A percentile compares a stretch with the other conserved stretches of the same genome.
phyloP scores from a whole-genome alignment of 2,113 vertebrate genomes.

The Larimichthys polyactis region DNA sequence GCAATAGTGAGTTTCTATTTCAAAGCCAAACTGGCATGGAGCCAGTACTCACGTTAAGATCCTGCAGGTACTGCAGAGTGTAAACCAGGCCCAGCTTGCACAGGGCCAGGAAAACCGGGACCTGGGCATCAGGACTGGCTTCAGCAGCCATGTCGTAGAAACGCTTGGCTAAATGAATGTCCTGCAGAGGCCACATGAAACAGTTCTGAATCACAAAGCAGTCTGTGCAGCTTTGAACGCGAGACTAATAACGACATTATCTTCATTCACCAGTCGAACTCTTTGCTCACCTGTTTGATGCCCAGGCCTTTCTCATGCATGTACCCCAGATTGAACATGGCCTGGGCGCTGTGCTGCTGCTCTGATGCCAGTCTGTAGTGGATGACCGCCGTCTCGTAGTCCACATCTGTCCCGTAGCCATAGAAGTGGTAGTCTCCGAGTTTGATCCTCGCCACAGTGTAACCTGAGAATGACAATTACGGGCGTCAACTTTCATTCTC shows the following conservation, averaged over 20 bases:
- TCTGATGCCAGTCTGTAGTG: conserved; percentile 97
- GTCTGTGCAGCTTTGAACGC: neutral
- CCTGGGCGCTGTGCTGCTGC: conserved; percentile 97
- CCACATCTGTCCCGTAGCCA: conserved; percentile 95
- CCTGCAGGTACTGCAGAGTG: conserved; percentile 91
- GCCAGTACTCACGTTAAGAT: conserved; percentile 91
- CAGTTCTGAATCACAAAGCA: neutral
- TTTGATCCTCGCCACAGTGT: conserved; percentile 96
- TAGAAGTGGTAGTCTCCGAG: conserved; percentile 99
- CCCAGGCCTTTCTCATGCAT: conserved; percentile 99
- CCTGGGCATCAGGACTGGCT: conserved; percentile 97
- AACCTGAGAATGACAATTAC: conserved; percentile 83
- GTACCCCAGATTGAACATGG: conserved; percentile 98
- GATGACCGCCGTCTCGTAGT: conserved; percentile 97
- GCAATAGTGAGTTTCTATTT: neutral
- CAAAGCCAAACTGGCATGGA: conserved; percentile 15
- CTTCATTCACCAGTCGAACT: neutral
- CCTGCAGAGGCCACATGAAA: conserved; percentile 78
- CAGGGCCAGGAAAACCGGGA: conserved; percentile 96
- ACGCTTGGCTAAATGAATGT: conserved; percentile 97
- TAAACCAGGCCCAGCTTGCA: conserved; percentile 95
- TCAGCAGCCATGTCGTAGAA: conserved; percentile 99
- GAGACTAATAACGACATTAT: neutral
- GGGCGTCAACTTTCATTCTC: neutral
- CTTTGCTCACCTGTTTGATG: conserved; percentile 94